A percentile compares a stretch with the other conserved stretches of the same genome.
Conservation (phyloP, 92 coral and sea anemone species). For the Paramuricea clavata region DNA sequence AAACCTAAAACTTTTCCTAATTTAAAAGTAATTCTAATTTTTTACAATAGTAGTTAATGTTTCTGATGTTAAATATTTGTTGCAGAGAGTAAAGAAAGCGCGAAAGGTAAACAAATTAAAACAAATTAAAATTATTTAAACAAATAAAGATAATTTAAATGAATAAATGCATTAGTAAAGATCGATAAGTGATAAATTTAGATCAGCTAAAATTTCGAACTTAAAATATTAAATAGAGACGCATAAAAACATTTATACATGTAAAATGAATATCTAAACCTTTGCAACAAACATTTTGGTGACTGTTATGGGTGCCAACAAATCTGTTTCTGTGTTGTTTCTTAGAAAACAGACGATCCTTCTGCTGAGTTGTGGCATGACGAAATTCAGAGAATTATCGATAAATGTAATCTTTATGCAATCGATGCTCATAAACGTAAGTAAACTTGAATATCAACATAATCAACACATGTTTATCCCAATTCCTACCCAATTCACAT, state of each 20-base stretch:
- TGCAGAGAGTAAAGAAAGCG: neutral
- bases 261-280: no score
- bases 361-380: constrained; percentile 93
- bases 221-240: neutral
- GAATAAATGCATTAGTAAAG: no score
- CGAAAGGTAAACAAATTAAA: neutral
- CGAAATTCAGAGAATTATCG: constrained; percentile 85
- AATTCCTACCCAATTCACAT: no score
- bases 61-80: neutral
- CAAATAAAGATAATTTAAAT: neutral
- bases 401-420: constrained; percentile 80
- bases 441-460: no score
- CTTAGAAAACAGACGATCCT: constrained; percentile 87
- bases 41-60: neutral
- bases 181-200: neutral
- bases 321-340: neutral
- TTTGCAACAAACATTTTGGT: neutral
- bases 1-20: neutral
- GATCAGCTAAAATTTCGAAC: neutral
- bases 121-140: neutral
- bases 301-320: neutral
- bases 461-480: no score
- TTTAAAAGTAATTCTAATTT: no score
- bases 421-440: constrained; percentile 81
- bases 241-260: no score